Base-by-base conservation (phyloP, 2,888 invertebrate species). In the Volucella inanis region DNA sequence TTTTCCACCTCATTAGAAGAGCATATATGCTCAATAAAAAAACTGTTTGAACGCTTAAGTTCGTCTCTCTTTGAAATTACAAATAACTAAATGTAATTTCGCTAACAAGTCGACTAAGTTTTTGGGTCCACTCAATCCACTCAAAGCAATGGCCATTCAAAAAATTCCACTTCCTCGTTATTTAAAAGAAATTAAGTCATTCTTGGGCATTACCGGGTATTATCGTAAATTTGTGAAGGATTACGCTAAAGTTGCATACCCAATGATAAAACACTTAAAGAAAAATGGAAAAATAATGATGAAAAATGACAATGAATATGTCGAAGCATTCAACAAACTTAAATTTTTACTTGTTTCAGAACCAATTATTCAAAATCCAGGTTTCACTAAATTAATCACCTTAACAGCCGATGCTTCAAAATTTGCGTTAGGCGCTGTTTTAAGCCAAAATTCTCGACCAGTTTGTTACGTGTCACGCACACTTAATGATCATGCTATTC, bases 381-480 rank as follows among this genome's bases (percentile, higher is more conserved):
- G 81, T 67, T 87, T 85, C n/a, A n/a, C 52, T 65, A 59, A 71
- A 64, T 52, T 71, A 70, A 75, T 81, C 65, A 45, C 65, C 11
- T 67, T 81, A 50, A 71, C 71, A 50, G 84, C 86, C 49, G 86
- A 87, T 62, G 87, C 87, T 41, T 87, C 87, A 64, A 85, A 65
- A 52, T 76, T 75, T 67, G 85, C 87, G 38, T 59, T 87, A 64
- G 85, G 88, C 45, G 81, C 87, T 12, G 87, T 87, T 45, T 68
- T 90, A 31, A 50, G 47, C 82, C 87, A 90, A 87, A 86, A 86
- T 22, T 87, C 71, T 22, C 82, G 88, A 72, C 89, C 88, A 1
- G 81, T 90, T 6, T 88, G 88, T 41, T 89, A 87, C 72, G 87
- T 89, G 1, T 89, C 89, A 15, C 72, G 90, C 80, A 89, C 87